Base-by-base conservation (phyloP, 2,113 vertebrate species). In the Lamprotornis superbus region DNA sequence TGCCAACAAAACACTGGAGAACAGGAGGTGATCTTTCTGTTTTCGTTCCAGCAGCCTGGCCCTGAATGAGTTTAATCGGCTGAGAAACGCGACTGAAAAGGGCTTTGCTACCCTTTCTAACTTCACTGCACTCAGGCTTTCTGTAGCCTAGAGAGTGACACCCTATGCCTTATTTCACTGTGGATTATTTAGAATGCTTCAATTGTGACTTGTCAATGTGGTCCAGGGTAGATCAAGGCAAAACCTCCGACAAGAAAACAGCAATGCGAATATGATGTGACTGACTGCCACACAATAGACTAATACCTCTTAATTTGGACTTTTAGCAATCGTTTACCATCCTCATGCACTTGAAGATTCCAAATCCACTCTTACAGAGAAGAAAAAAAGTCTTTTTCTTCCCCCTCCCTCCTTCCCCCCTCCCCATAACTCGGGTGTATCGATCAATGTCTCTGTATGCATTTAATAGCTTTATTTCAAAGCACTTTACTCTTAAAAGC, bases 31-130 rank as follows among this genome's bases (percentile, higher is more conserved):
- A 92, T 94, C 87, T 95, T 97, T 97, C 96, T 97, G 93, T 94
- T 97, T 98, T 97, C 94, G 88, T 96, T 97, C 95, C 89, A 87
- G 94, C 86, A 96, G 90, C 93, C 95, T 73, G 86, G 87, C 71
- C 94, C 87, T 95, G 90, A 97, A 97, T 97, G 95, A 96, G 94
- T 94, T 97, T 97, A 97, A 97, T 97, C 95, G 92, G 96, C 96
- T 95, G 95, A 95, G 94, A 97, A 97, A 91, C 61, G 30, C 35
- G 63, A 83, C 87, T 91, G 87, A 81, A 93, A 95, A 97, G 96
- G 70, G 73, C 96, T 93, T 95, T 91, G 77, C 94, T 95, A 86
- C 95, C 92, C 94, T 92, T 93, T 94, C 91, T 96, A 88, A 95
- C 77, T 93, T 90, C 87, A 59, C 83, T 33, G 83, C 23, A 18